These are phyloP conservation scores for Coptodon rendalli DNA, from an alignment of 2,113 vertebrate species.

Conservation along the genomic window DNA sequence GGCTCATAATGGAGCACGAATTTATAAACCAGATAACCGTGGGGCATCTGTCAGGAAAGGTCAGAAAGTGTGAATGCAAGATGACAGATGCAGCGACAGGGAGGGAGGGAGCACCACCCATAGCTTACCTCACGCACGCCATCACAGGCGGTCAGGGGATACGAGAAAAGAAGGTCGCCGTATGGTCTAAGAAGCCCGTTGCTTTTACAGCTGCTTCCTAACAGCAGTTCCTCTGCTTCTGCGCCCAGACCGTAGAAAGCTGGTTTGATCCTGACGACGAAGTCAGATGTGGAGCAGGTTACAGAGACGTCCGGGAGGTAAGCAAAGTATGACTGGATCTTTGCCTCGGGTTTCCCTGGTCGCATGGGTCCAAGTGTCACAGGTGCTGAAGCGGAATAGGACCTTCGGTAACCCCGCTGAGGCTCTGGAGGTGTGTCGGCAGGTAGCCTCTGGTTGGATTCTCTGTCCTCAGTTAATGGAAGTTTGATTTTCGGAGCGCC, in stretches of 20 bases:
- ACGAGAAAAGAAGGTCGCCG: constrained; percentile 64
- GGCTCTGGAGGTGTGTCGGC: not conserved
- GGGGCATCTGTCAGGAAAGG: constrained; percentile 16
- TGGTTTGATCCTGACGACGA: constrained; percentile 57
- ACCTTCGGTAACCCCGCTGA: not conserved
- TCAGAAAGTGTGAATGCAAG: not conserved
- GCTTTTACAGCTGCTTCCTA: constrained; percentile 58
- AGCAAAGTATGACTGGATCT: not conserved
- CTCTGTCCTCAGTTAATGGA: not conserved
- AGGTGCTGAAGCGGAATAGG: not conserved
- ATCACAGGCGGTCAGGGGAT: constrained; percentile 56
- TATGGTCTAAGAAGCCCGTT: constrained; percentile 47
- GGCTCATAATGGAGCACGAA: constrained; percentile 55
- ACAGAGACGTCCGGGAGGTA: constrained; percentile 54
- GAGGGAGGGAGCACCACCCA: not conserved
- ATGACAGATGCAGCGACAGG: not conserved
- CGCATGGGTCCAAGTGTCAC: not conserved
- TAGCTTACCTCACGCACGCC: constrained; percentile 42
- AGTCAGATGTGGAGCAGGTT: constrained; percentile 40
- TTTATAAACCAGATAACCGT: constrained; percentile 52
- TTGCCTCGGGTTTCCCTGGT: not conserved
- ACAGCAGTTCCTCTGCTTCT: constrained; percentile 30
- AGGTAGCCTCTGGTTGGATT: not conserved
- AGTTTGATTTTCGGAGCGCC: not conserved
- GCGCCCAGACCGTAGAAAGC: constrained; percentile 59